Percentiles rank a stretch among this genome's conserved stretches.
phyloP scores from a whole-genome alignment of 2,797 vertebrate species.

The Alfaro cultratus region DNA sequence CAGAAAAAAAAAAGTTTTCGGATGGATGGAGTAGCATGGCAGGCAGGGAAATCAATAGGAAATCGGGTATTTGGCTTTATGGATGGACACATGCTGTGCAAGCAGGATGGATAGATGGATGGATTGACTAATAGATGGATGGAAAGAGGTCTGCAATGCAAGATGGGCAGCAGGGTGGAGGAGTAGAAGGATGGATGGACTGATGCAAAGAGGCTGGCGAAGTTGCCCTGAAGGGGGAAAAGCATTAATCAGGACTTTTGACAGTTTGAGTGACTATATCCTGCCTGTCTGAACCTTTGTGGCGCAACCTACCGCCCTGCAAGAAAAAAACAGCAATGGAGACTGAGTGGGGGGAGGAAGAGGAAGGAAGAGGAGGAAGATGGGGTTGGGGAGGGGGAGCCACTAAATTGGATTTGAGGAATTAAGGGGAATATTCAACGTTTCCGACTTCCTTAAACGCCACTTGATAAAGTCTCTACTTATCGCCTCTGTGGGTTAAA shows the following conservation, averaged over 20 bases:
- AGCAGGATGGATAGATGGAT: constrained; percentile 9
- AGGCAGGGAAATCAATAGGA: constrained; percentile 1
- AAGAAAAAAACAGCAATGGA: background rate
- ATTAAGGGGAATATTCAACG: constrained; percentile 24
- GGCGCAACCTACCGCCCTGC: background rate
- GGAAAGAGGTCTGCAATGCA: constrained; percentile 2
- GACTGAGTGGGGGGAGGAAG: background rate
- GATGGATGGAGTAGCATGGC: background rate
- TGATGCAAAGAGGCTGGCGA: constrained; percentile 20
- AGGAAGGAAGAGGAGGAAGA: background rate
- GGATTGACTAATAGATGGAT: background rate
- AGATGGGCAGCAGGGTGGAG: constrained; percentile 1
- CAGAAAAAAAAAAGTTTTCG: background rate
- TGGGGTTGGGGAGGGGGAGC: background rate
- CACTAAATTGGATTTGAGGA: constrained; percentile 2
- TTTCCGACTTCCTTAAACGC: constrained; percentile 13
- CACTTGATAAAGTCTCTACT: constrained; percentile 19
- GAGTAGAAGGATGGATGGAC: constrained; percentile 18
- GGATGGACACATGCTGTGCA: background rate
- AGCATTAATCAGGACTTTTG: constrained; percentile 58
- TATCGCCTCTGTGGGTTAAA: constrained; percentile 17
- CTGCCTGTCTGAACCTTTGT: constrained; percentile 23
- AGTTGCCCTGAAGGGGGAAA: constrained; percentile 41
- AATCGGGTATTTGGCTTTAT: constrained; percentile 2
- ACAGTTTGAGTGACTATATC: constrained; percentile 61